These are phyloP conservation scores for Chlamydotis undulata DNA, from an alignment of 2,113 vertebrate genomes.

Conservation along the genomic window DNA sequence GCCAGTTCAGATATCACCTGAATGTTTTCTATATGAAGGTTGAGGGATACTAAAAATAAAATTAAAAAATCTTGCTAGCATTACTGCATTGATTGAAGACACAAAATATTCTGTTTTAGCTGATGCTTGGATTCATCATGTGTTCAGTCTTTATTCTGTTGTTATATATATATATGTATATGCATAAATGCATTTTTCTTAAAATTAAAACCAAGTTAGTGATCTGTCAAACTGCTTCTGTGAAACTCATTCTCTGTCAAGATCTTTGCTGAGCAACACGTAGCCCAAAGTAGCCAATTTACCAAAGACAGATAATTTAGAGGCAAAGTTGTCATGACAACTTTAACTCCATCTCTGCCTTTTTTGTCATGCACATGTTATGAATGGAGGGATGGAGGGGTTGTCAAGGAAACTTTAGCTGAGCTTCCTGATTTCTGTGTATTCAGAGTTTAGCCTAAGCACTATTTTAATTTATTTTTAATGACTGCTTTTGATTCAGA, in stretches of 20 bases:
- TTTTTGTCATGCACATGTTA: neutral
- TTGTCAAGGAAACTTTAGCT: slow-evolving; percentile 4
- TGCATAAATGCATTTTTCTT: neutral
- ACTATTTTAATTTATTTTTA: neutral
- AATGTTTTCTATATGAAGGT: neutral
- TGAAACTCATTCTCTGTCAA: neutral
- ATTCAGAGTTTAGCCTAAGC: neutral
- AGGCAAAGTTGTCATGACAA: slow-evolving; percentile 58
- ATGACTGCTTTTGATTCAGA: neutral
- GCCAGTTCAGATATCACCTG: neutral
- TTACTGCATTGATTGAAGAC: neutral
- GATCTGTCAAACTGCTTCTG: neutral
- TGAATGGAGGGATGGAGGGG: neutral
- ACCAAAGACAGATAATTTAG: neutral
- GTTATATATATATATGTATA: neutral
- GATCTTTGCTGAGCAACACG: neutral
- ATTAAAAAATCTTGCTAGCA: neutral
- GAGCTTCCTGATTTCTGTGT: neutral
- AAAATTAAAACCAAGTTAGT: slow-evolving; percentile 17
- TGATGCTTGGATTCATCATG: neutral
- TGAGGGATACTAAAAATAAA: neutral
- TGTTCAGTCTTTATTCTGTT: neutral
- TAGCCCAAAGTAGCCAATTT: slow-evolving; percentile 12
- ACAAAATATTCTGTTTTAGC: neutral
- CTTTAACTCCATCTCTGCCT: neutral